Percentiles rank a stretch among this genome's conserved stretches.
Conservation (phyloP, 2,113 vertebrate species). For the Rhynchomys soricoides region DNA sequence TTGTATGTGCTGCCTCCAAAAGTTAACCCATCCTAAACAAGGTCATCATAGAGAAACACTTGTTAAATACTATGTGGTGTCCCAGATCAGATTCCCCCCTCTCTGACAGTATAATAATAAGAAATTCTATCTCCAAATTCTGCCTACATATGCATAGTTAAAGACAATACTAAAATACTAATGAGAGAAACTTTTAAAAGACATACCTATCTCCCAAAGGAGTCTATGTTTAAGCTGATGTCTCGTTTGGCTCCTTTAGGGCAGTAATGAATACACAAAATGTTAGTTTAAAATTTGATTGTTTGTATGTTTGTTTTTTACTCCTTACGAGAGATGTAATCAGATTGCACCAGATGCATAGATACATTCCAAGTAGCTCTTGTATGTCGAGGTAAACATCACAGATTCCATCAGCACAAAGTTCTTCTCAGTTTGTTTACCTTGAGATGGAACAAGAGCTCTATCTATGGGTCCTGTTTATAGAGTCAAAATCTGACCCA, state of each 20-base stretch:
- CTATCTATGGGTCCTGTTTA: not conserved
- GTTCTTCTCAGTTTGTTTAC: not conserved
- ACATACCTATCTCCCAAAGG: not conserved
- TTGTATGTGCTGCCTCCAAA: not conserved
- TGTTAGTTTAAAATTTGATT: not conserved
- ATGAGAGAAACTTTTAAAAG: slow-evolving; percentile 40
- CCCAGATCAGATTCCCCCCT: slow-evolving; percentile 17
- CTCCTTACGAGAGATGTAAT: not conserved
- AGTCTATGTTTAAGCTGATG: slow-evolving; percentile 13
- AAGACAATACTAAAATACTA: slow-evolving; percentile 4
- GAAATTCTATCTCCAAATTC: slow-evolving; percentile 48
- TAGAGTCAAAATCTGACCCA: not conserved
- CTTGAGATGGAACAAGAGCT: not conserved
- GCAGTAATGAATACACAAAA: not conserved
- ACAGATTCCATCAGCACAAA: not conserved
- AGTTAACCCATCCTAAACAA: slow-evolving; percentile 15
- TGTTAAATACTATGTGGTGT: slow-evolving; percentile 47
- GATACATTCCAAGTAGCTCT: not conserved
- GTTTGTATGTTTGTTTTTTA: not conserved
- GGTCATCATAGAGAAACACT: slow-evolving; percentile 42
- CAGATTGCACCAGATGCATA: not conserved
- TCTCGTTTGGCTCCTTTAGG: not conserved
- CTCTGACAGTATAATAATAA: slow-evolving; percentile 28
- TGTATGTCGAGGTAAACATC: not conserved
- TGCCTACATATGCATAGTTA: not conserved